Evolutionary conservation across 2,888 invertebrate species (phyloP).

Genomic region (Tinea semifulvella): DNA sequence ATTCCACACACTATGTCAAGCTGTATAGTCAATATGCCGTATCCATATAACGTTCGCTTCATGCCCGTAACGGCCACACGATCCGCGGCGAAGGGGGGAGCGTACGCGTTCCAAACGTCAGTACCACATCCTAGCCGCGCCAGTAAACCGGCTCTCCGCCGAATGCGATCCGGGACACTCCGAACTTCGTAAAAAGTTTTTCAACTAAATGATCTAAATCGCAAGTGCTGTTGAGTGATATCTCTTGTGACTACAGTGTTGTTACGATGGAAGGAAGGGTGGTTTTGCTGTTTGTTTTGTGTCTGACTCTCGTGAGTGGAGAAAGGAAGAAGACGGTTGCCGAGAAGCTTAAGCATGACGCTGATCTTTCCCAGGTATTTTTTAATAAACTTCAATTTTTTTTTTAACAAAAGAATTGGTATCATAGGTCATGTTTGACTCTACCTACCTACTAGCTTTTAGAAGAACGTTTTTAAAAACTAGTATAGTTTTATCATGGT

Average conservation of each 20-base stretch:
- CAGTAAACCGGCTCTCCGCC: constrained; percentile 33
- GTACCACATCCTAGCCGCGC: constrained; percentile 36
- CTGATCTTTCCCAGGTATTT: constrained; percentile 74
- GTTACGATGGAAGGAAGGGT: constrained; percentile 39
- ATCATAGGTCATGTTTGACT: too few species aligned
- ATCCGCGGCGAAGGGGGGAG: constrained; percentile 39
- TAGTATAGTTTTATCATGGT: too few species aligned
- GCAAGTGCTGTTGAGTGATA: constrained; percentile 10
- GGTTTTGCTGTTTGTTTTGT: constrained; percentile 53
- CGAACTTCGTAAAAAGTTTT: constrained; percentile 13
- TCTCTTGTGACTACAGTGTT: constrained; percentile 1
- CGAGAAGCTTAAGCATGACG: constrained; percentile 71
- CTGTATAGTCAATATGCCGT: too few species aligned
- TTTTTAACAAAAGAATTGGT: too few species aligned
- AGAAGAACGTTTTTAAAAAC: too few species aligned
- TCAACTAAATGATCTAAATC: constrained; percentile 8
- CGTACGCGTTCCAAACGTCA: constrained; percentile 28
- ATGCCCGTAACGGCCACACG: constrained; percentile 23
- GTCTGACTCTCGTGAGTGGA: constrained; percentile 33
- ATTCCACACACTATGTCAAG: too few species aligned
- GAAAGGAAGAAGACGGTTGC: constrained; percentile 62
- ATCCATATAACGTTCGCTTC: not conserved
- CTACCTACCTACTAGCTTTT: too few species aligned
- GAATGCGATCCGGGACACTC: constrained; percentile 20
- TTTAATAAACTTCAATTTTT: not conserved